Evolutionary conservation across 2,888 invertebrate genomes (phyloP), one percentile per base, ranked within the genome.

Genomic region (Nymphalis c-album): DNA sequence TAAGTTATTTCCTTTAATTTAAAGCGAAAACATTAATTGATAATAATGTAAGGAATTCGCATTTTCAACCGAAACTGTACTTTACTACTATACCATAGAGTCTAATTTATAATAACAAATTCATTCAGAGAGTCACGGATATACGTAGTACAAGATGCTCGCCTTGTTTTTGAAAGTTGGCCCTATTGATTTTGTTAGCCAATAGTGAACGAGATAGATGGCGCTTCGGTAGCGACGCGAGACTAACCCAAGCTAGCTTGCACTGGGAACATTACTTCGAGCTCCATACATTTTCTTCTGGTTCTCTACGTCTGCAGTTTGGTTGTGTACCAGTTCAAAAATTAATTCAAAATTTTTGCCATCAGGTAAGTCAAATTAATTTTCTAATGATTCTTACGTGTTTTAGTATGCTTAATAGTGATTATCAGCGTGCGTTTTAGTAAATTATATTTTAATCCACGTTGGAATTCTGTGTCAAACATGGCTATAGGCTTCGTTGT

Each of bases 221-320:
- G 86, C 92, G 91, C 89, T 85, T 74, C 74, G 70, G 83, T 85
- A 82, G 80, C 84, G 89, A 92, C 91, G 91, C 91, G 88, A 88
- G 84, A 77, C 88, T 86, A 85, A 86, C 89, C 89, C 91, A 91
- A 91, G 91, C 92, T 84, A 85, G 88, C 91, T 90, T 85, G 88
- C 83, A 82, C 87, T 87, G 87, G 89, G 91, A 91, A 91, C 89
- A 78, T 92, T 89, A 86, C 90, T 90, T 90, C 87, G 90, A 90
- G 91, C 91, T 85, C 89, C 92, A 92, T 93, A 92, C 92, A 92
- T 91, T 92, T 91, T 90, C 92, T 92, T 93, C 91, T 90, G 90
- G 90, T 87, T 91, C 91, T 89, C 90, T 91, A 91, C 91, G 90
- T 90, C 88, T 91, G 88, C 90, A 90, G 92, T 92, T 92, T 91